Conservation (phyloP, 2,113 vertebrate genomes). For the Triplophysa rosa region DNA sequence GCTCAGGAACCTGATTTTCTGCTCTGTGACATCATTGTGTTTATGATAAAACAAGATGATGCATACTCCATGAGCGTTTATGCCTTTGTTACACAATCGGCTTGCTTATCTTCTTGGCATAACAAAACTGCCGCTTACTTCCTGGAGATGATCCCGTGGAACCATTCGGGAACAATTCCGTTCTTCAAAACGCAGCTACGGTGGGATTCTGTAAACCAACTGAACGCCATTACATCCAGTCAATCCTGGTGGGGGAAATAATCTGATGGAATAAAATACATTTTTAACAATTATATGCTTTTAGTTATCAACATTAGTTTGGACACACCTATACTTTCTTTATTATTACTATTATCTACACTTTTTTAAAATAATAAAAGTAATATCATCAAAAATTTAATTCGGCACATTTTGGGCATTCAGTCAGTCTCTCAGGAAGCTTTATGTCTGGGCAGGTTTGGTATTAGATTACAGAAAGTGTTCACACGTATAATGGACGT, state of each 20-base stretch:
- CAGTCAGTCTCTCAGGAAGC: too few relatives aligned
- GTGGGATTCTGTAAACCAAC: constrained; percentile 77
- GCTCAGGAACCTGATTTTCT: not conserved
- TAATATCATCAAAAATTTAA: too few relatives aligned
- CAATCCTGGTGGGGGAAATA: not conserved
- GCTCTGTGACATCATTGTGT: not conserved
- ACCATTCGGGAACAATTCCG: constrained; percentile 77
- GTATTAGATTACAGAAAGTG: not conserved
- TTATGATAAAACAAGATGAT: not conserved
- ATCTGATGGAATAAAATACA: not conserved
- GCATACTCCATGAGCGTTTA: not conserved
- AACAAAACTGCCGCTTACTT: constrained; percentile 68
- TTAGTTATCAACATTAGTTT: not conserved
- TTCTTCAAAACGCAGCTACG: constrained; percentile 61
- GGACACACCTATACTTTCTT: not conserved
- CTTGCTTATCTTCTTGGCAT: not conserved
- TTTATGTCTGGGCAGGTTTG: too few relatives aligned
- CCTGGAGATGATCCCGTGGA: constrained; percentile 81
- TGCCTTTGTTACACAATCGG: not conserved
- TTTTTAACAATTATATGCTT: not conserved
- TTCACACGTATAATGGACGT: not conserved
- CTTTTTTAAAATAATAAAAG: too few relatives aligned
- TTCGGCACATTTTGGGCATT: too few relatives aligned
- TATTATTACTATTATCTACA: not conserved
- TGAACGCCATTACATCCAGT: constrained; percentile 59